phyloP scores from a whole-genome alignment of 2,888 invertebrate species.

The Morinoia aosen region DNA sequence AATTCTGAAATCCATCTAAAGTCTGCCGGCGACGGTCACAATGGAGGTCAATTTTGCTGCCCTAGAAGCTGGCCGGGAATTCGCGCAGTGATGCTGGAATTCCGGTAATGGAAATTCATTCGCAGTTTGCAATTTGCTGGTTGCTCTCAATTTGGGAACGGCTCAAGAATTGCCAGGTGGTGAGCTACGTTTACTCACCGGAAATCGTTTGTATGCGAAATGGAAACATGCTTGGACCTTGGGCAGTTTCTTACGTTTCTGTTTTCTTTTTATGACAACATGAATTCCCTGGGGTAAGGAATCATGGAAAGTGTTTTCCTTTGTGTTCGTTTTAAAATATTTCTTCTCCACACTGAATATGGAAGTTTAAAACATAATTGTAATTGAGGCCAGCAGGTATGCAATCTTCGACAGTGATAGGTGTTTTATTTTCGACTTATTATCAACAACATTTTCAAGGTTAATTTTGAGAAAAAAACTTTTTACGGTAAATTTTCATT shows the following conservation, averaged over 20 bases:
- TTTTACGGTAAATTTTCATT: too few species aligned
- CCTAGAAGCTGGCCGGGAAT: not conserved
- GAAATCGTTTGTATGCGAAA: not conserved
- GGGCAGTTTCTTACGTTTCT: not conserved
- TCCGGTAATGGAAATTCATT: not conserved
- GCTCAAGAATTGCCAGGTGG: constrained; percentile 10
- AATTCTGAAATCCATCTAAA: not conserved
- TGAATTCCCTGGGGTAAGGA: not conserved
- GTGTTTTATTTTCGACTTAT: too few species aligned
- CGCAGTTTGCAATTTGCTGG: not conserved
- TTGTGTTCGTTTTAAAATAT: too few species aligned
- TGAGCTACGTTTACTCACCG: not conserved
- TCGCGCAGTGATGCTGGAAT: not conserved
- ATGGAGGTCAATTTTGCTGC: not conserved
- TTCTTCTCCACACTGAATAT: too few species aligned
- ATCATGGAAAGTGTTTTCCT: too few species aligned
- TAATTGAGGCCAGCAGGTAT: too few species aligned
- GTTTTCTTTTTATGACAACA: not conserved
- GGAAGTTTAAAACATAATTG: too few species aligned
- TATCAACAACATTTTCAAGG: too few species aligned
- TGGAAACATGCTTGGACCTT: not conserved
- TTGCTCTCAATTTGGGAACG: constrained; percentile 3
- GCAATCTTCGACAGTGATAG: too few species aligned
- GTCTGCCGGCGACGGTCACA: not conserved
- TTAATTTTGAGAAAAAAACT: too few species aligned